Evolutionary conservation across 2,113 vertebrate genomes (phyloP).

Genomic region (Campylomormyrus numenius): DNA sequence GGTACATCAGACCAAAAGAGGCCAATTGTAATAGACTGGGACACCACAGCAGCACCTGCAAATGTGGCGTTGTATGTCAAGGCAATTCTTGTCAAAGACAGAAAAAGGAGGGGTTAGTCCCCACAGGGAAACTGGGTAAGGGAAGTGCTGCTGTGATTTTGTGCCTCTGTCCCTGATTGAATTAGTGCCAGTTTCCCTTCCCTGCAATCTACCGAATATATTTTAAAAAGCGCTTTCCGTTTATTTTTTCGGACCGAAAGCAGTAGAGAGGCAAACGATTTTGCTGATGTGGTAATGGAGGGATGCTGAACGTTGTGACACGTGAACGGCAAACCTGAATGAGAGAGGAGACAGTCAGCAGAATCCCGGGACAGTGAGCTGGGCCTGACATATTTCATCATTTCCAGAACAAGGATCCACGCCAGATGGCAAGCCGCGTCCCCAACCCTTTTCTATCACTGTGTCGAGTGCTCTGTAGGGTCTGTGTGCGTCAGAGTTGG

Average conservation of each 20-base stretch:
- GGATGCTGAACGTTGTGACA: neutral
- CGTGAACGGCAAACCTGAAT: neutral
- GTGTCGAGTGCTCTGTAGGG: neutral
- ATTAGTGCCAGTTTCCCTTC: neutral
- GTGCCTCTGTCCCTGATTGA: constrained; percentile 3
- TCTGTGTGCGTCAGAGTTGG: neutral
- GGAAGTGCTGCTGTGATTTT: neutral
- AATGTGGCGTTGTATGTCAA: neutral
- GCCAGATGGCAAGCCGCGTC: neutral
- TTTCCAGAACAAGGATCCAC: neutral
- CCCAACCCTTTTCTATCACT: neutral
- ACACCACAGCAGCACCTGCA: neutral
- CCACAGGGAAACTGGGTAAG: neutral
- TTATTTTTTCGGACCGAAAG: neutral
- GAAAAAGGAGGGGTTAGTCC: neutral
- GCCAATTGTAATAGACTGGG: constrained; percentile 19
- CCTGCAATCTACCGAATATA: neutral
- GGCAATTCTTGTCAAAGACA: constrained; percentile 6
- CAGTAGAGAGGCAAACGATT: neutral
- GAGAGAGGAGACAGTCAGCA: neutral
- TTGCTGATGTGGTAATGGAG: neutral
- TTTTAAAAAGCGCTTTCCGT: neutral
- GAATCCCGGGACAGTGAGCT: neutral
- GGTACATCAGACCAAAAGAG: neutral
- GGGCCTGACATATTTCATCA: neutral